phyloP scores from a whole-genome alignment of 2,113 vertebrate genomes.

The Crotalus tigris region DNA sequence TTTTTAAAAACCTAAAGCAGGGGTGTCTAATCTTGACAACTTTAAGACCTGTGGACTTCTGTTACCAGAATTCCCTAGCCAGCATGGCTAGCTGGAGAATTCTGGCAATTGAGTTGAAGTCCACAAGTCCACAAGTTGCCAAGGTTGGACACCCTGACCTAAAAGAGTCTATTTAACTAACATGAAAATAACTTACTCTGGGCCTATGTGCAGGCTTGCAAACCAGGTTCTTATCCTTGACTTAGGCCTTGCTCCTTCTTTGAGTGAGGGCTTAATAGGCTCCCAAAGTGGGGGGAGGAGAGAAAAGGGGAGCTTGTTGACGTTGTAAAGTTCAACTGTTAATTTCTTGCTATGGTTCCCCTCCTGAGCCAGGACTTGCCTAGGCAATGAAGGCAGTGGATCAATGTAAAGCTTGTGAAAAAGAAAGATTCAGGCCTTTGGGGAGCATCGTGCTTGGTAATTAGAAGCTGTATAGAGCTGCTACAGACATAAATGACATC shows the following conservation, averaged over 20 bases:
- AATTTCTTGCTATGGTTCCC: background rate
- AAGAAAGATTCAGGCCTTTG: background rate
- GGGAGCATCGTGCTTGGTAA: background rate
- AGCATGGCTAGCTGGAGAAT: background rate
- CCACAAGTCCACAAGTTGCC: background rate
- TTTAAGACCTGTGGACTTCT: too few relatives aligned
- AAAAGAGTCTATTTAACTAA: background rate
- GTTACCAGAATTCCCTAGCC: too few relatives aligned
- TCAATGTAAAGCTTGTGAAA: background rate
- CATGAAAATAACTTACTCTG: background rate
- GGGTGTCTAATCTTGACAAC: too few relatives aligned
- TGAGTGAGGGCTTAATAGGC: background rate
- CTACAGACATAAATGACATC: background rate
- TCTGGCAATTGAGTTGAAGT: background rate
- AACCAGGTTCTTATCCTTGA: background rate
- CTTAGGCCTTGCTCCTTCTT: background rate
- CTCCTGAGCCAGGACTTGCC: background rate
- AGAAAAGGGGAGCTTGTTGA: background rate
- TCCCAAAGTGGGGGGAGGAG: background rate
- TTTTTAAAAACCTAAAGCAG: too few relatives aligned
- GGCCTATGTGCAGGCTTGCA: background rate
- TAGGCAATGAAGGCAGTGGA: background rate
- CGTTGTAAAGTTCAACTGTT: background rate
- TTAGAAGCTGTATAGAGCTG: background rate
- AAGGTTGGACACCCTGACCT: background rate